Percentiles rank a stretch among this genome's conserved stretches.
These are phyloP conservation scores for Mya arenaria DNA, from an alignment of 1,140 invertebrate species.

Conservation along the genomic window DNA sequence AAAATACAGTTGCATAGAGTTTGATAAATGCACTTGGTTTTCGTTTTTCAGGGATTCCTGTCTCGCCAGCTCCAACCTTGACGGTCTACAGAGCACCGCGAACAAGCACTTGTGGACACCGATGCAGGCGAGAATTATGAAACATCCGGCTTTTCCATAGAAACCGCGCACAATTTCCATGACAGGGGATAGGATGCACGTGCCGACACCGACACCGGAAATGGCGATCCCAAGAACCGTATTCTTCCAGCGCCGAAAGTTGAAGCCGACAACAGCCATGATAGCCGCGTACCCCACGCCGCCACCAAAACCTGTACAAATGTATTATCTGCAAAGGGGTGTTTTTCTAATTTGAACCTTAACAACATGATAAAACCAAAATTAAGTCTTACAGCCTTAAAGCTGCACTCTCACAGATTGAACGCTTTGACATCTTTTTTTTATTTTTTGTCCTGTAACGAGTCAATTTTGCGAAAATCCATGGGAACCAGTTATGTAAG, in stretches of 20 bases:
- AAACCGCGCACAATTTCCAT: constrained; percentile 44
- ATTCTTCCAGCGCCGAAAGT: constrained; percentile 46
- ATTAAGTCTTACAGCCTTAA: too few species aligned
- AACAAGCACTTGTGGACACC: constrained; percentile 52
- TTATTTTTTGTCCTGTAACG: too few species aligned
- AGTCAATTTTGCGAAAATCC: too few species aligned
- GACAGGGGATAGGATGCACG: constrained; percentile 31
- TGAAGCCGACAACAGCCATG: constrained; percentile 52
- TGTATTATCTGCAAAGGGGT: too few species aligned
- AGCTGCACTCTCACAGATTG: too few species aligned
- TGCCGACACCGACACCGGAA: constrained; percentile 48
- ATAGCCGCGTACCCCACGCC: constrained; percentile 54
- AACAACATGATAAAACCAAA: too few species aligned
- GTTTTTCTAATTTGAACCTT: too few species aligned
- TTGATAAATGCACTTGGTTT: constrained; percentile 22
- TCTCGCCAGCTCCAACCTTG: constrained; percentile 36
- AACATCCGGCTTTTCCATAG: constrained; percentile 49
- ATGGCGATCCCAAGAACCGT: constrained; percentile 44
- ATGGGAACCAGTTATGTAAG: too few species aligned
- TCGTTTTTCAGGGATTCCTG: constrained; percentile 34
- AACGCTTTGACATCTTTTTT: too few species aligned
- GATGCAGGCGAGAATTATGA: constrained; percentile 48
- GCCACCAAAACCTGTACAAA: constrained; percentile 49
- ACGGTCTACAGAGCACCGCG: constrained; percentile 49
- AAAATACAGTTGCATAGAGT: constrained; percentile 50